Evolutionary conservation across 2,113 vertebrate species (phyloP), one percentile per base, ranked within the genome.

Genomic region (Stercorarius parasiticus): DNA sequence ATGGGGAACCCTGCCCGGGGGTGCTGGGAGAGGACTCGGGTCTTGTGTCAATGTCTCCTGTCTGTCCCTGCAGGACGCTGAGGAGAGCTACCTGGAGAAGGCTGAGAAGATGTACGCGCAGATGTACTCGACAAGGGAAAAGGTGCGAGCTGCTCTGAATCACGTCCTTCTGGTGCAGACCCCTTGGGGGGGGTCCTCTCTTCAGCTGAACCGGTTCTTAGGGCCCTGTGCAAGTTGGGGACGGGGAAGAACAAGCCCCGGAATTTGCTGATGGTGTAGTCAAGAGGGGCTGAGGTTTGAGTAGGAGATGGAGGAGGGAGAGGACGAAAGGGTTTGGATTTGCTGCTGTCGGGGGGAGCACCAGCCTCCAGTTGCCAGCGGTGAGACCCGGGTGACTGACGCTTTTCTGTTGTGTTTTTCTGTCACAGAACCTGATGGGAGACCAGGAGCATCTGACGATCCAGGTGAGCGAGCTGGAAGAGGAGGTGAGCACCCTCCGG

Each of bases 391-490:
- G 9, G 15, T 26, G 8, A 27, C 74, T 93, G 69, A 94, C 2
- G 4, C 38, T 70, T n/a, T 12, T 42, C 16, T 30, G 42, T 70
- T 10, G 1, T 0, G 0, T 64, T 67, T 82, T n/a, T 15, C 34
- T 42, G 91, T 94, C 98, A 87, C 96, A 99, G 99, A 98, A 98
- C 8, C 98, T 99, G 84, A 98, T 98, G 30, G 99, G 99, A 3
- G 98, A 99, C 50, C 99, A 99, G 11, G 99, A 99, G 87, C 99
- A 99, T 93, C 98, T 99, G 58, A 99, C 99, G 26, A 98, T 99
- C 42, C 98, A 99, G 1, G 98, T 99, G 49, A 98, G 98, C 0
- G 99, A 99, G 94, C 97, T 99, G 70, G 99, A 99, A 82, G 99
- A 99, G 32, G 99, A 99, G 94, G 98, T 99, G 88, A 98, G 98